Percentiles rank a stretch among this genome's conserved stretches.
Conservation (phyloP, 2,113 vertebrate genomes). For the Xenopus laevis region DNA sequence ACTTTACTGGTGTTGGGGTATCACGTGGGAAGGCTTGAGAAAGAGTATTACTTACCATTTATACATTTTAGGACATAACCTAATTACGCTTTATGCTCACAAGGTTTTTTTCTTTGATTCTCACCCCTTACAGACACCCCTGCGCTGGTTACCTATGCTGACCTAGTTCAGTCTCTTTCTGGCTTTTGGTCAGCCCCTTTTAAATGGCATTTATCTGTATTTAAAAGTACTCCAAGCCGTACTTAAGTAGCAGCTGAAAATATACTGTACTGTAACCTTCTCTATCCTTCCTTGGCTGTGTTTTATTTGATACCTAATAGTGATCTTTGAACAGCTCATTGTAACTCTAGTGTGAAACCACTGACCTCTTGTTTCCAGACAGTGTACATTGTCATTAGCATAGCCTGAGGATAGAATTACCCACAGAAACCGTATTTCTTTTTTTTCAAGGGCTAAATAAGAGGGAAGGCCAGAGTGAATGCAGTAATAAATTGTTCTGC, state of each 20-base stretch:
- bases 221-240: too few relatives aligned
- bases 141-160: too few relatives aligned
- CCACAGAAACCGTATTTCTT: constrained; percentile 55
- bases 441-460: constrained; percentile 38
- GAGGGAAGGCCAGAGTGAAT: constrained; percentile 14
- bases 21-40: too few relatives aligned
- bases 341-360: constrained; percentile 55
- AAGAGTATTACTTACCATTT: too few relatives aligned
- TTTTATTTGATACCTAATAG: constrained; percentile 28
- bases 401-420: constrained; percentile 51
- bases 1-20: too few relatives aligned
- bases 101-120: too few relatives aligned
- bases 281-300: constrained; percentile 4
- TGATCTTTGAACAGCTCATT: constrained; percentile 49
- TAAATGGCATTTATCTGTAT: too few relatives aligned
- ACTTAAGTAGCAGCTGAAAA: not conserved
- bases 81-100: too few relatives aligned
- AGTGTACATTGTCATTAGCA: constrained; percentile 47
- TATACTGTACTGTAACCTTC: not conserved
- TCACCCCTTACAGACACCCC: too few relatives aligned
- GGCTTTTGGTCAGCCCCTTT: too few relatives aligned
- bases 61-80: too few relatives aligned
- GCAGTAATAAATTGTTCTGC: constrained; percentile 43
- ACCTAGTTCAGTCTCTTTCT: too few relatives aligned
- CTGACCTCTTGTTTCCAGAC: constrained; percentile 55